phyloP scores from a whole-genome alignment of 2,888 invertebrate genomes.

The Scelioninae gen. 2 region DNA sequence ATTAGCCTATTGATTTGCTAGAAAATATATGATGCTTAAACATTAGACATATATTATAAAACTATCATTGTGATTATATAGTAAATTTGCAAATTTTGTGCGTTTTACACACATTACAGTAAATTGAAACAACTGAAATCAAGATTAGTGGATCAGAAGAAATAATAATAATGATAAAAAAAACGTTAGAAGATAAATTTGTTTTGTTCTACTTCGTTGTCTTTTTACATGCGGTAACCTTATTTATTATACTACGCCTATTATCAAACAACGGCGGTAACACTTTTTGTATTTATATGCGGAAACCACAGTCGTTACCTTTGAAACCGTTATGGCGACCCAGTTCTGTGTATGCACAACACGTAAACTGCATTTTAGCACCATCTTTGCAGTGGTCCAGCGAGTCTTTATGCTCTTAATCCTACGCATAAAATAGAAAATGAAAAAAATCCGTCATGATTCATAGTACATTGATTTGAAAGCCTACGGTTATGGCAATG shows the following conservation, averaged over 20 bases:
- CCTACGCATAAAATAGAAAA: slow-evolving; percentile 25
- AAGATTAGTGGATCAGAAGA: too few species aligned
- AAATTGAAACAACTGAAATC: too few species aligned
- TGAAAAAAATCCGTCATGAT: slow-evolving; percentile 22
- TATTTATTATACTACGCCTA: slow-evolving; percentile 14
- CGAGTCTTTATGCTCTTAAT: slow-evolving; percentile 46
- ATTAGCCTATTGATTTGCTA: too few species aligned
- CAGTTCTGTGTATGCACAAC: slow-evolving; percentile 56
- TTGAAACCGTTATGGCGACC: slow-evolving; percentile 61
- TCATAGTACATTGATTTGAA: slow-evolving; percentile 26
- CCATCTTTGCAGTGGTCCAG: slow-evolving; percentile 58
- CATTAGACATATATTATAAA: too few species aligned
- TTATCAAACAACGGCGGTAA: slow-evolving; percentile 35
- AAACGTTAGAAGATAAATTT: too few species aligned
- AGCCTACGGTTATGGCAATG: slow-evolving; percentile 29
- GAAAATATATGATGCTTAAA: too few species aligned
- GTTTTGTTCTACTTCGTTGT: too few species aligned
- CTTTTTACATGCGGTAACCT: too few species aligned
- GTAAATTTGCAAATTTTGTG: too few species aligned
- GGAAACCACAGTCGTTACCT: slow-evolving; percentile 55
- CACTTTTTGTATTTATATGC: slow-evolving; percentile 46
- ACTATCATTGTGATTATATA: too few species aligned
- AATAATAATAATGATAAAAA: too few species aligned
- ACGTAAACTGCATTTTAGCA: slow-evolving; percentile 52
- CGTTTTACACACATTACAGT: too few species aligned